Base-by-base conservation (phyloP, 2,888 invertebrate genomes). In the Drosophila merina region DNA sequence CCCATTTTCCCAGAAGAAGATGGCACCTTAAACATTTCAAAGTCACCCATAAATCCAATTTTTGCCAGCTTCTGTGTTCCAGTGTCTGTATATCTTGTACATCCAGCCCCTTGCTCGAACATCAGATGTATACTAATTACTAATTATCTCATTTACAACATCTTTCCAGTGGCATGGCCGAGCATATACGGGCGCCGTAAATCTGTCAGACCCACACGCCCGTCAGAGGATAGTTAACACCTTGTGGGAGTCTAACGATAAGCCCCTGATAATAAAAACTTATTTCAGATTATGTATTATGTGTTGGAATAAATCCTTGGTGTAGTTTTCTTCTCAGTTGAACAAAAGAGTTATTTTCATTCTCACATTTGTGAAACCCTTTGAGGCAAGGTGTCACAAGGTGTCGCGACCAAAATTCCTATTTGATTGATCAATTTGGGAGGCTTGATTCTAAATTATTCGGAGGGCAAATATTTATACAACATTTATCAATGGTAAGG, bases 391-490 rank as follows among this genome's bases (percentile, higher is more conserved):
- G 10, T 64, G 77, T 42, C 77, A 52, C 71, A 57, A 60, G 66
- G 44, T 60, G 47, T 57, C 55, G 49, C 40, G 38, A 57, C 59
- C 67, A 63, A 31, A n/a, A 8, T 31, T 44, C 57, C 51, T 59
- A 25, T 60, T 57, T n/a, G 44, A 36, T 12, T 28, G 49, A 50
- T 26, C 44, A 12, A 58, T 50, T 59, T 31, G 7, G 20, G 8
- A 48, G 12, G 25, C 9, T 25, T 54, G 20, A 12, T 31, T 44
- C 31, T 45, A 14, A 25, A 74, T 70, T 57, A 83, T 30, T 52
- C 56, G 6, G 20, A 56, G 30, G 0, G 8, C 48, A 84, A 86
- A 81, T 78, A 80, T 86, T 75, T 62, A 33, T 26, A 31, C 42
- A 30, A 26, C 55, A 25, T 14, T 59, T 52, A 64, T 52, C n/a